Evolutionary conservation across 2,797 vertebrate species (phyloP), one percentile per base, ranked within the genome.

Genomic region (Eupleurogrammus muticus): DNA sequence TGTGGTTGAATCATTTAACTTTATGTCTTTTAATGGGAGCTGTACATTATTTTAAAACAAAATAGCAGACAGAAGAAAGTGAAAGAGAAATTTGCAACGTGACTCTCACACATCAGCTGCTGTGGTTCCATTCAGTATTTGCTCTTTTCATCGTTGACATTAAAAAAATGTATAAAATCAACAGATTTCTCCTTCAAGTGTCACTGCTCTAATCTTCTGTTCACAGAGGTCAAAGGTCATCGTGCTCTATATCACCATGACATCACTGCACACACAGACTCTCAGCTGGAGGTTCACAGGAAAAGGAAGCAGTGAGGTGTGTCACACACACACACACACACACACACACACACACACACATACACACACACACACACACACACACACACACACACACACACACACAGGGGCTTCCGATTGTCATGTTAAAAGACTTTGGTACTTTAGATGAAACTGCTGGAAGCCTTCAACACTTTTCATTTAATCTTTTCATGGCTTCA

Each of bases 281-380:
- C 61, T 60, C 64, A 60, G 80, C 66, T 44, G 60, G 36, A 72
- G 65, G 32, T 36, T 70, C 59, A 66, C 57, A 85, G 74, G 62
- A 80, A 82, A 80, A 84, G 80, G 58, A 83, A 79, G 85, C 88
- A 90, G 77, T 85, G 84, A 85, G 77, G 87, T 90, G 89, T 92
- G 77, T 89, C 89, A 19, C 20, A 4, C 16, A 16, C 16, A 11
- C 34, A 16, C 74, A 14, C 48, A 13, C 55, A 14, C 54, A 19
- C 53, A 23, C 71, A 10, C 61, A 57, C 73, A 53, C 48, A 58
- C 40, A 55, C 58, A 55, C 70, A 59, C 74, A 51, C 67, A 35
- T 54, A 32, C 58, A 49, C 73, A 52, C 65, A 61, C 73, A 48
- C 54, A 40, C 66, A 49, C 52, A 63, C 53, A 57, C 63, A 47